A percentile compares a stretch with the other conserved stretches of the same genome.
Conservation (phyloP, 1,140 invertebrate genomes). For the Zophobas morio region DNA sequence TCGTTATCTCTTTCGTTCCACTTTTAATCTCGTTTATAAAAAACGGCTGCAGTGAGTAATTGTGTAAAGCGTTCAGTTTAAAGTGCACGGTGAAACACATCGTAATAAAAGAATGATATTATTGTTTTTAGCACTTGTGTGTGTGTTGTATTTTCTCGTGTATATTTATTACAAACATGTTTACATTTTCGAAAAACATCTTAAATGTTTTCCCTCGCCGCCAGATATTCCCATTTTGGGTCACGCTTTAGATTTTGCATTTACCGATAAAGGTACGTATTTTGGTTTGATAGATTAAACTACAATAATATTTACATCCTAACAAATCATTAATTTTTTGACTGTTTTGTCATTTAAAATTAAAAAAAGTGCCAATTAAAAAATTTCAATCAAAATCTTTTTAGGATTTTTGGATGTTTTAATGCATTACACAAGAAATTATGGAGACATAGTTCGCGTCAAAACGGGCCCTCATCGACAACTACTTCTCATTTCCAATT, state of each 20-base stretch:
- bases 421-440: neutral
- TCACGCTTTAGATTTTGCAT: conserved; percentile 29
- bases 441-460: conserved; percentile 29
- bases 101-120: neutral
- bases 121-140: neutral
- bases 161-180: conserved; percentile 36
- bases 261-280: conserved; percentile 13
- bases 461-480: conserved; percentile 3
- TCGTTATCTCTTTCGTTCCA: too few species aligned
- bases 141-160: neutral
- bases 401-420: conserved; percentile 24
- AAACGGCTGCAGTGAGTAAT: too few species aligned
- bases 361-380: neutral
- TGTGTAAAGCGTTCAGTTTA: too few species aligned
- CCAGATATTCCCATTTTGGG: conserved; percentile 27
- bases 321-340: neutral
- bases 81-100: too few species aligned
- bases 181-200: conserved; percentile 14
- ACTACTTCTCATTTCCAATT: conserved; percentile 19
- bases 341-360: neutral
- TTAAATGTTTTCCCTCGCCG: conserved; percentile 12
- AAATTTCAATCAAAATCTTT: conserved; percentile 10
- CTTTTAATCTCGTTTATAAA: too few species aligned
- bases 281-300: neutral
- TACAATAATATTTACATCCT: too few species aligned